These are phyloP conservation scores for Octomys mimax DNA, from an alignment of 2,797 vertebrate species.

Conservation along the genomic window DNA sequence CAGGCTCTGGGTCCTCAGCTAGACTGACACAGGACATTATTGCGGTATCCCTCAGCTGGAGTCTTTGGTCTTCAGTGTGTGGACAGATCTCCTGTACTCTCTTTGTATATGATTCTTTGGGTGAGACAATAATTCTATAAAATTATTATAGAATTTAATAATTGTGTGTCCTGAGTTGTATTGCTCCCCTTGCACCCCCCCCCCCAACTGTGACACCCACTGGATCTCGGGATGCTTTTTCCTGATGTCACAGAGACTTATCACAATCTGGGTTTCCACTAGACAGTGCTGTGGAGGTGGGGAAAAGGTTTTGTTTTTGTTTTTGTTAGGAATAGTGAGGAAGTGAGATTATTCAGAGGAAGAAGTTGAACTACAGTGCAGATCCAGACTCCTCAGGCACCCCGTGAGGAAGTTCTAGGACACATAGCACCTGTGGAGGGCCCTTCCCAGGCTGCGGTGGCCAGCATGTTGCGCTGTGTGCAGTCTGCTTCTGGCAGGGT, in stretches of 20 bases:
- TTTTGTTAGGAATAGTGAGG: neutral
- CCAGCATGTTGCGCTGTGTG: neutral
- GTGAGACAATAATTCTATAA: too few relatives aligned
- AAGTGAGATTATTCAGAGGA: slow-evolving; percentile 1
- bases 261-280: neutral
- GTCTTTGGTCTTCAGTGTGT: too few relatives aligned
- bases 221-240: neutral
- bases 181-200: too few relatives aligned
- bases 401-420: neutral
- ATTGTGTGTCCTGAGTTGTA: too few relatives aligned
- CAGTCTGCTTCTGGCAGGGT: neutral
- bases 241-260: slow-evolving; percentile 19
- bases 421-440: neutral
- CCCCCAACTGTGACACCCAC: too few relatives aligned
- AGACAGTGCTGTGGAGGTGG: neutral
- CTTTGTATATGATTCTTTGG: too few relatives aligned
- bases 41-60: too few relatives aligned
- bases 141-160: too few relatives aligned
- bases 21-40: too few relatives aligned
- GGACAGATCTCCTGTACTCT: too few relatives aligned
- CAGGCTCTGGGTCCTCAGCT: too few relatives aligned
- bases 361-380: neutral
- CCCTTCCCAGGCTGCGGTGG: neutral
- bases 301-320: neutral
- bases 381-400: neutral